phyloP scores from a whole-genome alignment of 2,113 vertebrate genomes.

The Chiloscyllium plagiosum region DNA sequence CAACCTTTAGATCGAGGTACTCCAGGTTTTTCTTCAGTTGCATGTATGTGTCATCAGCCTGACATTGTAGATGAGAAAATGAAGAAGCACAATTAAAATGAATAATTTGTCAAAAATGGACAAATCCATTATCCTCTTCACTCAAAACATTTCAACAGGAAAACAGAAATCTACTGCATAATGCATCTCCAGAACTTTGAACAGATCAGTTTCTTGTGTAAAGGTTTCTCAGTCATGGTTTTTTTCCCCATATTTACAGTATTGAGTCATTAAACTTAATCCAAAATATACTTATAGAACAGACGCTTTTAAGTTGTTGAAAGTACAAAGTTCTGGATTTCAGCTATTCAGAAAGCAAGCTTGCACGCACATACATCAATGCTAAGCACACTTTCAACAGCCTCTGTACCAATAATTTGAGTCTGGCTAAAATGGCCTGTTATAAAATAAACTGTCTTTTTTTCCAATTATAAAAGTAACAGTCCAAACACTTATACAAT shows the following conservation, averaged over 20 bases:
- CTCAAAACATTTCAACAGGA: neutral
- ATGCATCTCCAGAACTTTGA: constrained; percentile 29
- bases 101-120: neutral
- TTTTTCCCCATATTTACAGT: neutral
- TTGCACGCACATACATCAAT: neutral
- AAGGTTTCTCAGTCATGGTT: neutral
- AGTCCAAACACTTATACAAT: neutral
- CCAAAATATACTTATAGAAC: neutral
- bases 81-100: constrained; percentile 46
- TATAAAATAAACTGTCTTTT: neutral
- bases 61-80: constrained; percentile 53
- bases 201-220: neutral
- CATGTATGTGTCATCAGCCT: constrained; percentile 95
- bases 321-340: constrained; percentile 30
- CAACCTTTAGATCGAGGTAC: constrained; percentile 97
- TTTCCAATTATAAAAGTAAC: neutral
- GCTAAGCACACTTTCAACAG: constrained; percentile 49
- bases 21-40: constrained; percentile 98
- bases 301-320: neutral
- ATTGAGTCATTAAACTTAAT: neutral
- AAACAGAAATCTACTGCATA: neutral
- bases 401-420: constrained; percentile 47
- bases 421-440: constrained; percentile 49
- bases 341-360: neutral
- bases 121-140: neutral